phyloP scores from a whole-genome alignment of 2,888 invertebrate species.

The Sympetrum striolatum region DNA sequence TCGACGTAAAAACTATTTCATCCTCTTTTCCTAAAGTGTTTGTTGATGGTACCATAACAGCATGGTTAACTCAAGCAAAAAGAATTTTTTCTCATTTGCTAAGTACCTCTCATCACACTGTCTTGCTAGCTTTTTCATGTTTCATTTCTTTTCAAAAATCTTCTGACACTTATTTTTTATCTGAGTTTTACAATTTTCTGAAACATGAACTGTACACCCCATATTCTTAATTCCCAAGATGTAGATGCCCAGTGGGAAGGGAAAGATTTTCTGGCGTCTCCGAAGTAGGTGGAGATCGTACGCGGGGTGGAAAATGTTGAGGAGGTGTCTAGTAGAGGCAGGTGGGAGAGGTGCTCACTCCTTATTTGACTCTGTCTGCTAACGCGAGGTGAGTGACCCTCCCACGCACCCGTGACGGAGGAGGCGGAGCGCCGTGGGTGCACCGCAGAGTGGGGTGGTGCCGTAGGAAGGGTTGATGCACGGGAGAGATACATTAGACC shows the following conservation, averaged over 20 bases:
- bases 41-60: no score
- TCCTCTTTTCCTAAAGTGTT: no score
- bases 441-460: not conserved
- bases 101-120: no score
- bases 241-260: not conserved
- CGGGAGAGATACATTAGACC: not conserved
- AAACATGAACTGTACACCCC: no score
- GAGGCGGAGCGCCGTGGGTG: slow-evolving; percentile 22
- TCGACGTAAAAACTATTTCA: no score
- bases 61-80: no score
- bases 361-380: slow-evolving; percentile 40
- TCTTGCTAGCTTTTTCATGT: no score
- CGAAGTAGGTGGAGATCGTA: not conserved
- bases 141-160: no score
- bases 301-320: not conserved
- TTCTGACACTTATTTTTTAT: no score
- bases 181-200: no score
- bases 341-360: slow-evolving; percentile 28
- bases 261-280: not conserved
- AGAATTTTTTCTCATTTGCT: no score
- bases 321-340: slow-evolving; percentile 37
- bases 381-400: slow-evolving; percentile 36
- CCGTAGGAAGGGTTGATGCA: not conserved
- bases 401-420: slow-evolving; percentile 31
- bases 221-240: not conserved